These are phyloP conservation scores for Rhadina sibilatrix DNA, from an alignment of 2,113 vertebrate species.

Conservation along the genomic window DNA sequence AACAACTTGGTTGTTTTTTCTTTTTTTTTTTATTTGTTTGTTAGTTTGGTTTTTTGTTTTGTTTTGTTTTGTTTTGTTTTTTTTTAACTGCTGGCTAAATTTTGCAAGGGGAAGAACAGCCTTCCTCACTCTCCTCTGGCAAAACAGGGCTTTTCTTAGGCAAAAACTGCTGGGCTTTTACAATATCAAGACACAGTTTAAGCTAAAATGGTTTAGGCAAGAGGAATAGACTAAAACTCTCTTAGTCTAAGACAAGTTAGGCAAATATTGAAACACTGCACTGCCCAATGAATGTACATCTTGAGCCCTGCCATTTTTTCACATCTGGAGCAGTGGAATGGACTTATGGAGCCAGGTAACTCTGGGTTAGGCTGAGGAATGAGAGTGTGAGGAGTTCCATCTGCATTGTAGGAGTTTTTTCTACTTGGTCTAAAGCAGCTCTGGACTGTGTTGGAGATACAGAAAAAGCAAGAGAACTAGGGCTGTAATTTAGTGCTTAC, in stretches of 20 bases:
- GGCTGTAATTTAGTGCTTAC: background rate
- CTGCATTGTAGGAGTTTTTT: background rate
- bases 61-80: background rate
- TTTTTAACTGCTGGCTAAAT: background rate
- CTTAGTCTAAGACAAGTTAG: background rate
- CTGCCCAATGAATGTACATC: rapidly evolving
- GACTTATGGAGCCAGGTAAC: background rate
- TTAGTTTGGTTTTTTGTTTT: no score
- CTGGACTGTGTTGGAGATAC: background rate
- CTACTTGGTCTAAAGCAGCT: background rate
- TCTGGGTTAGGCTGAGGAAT: background rate
- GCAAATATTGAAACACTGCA: background rate
- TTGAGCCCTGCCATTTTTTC: background rate
- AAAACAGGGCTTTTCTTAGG: background rate
- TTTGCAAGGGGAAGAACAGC: background rate
- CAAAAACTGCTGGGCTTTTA: background rate
- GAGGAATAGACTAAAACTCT: background rate
- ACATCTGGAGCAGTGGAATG: background rate
- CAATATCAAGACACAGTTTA: background rate
- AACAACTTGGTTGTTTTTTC: background rate
- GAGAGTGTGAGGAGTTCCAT: background rate
- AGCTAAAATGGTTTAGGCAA: background rate
- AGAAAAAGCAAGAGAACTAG: background rate
- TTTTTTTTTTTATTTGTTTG: no score
- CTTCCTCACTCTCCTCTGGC: background rate